Evolutionary conservation across 2,888 invertebrate genomes (phyloP).

Genomic region (Agrochola lychnidis): DNA sequence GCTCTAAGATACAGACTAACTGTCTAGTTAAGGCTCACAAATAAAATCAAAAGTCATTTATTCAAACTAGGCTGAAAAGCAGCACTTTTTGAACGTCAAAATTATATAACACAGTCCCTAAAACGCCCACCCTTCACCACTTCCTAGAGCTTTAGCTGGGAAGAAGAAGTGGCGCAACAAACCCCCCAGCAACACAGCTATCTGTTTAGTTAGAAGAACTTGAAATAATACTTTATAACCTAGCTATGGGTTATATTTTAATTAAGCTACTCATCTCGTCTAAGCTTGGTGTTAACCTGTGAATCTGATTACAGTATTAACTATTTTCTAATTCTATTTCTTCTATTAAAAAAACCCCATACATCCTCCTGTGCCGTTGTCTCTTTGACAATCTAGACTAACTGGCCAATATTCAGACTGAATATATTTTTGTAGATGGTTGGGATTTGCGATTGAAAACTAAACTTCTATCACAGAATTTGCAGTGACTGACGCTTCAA

Average conservation of each 20-base stretch:
- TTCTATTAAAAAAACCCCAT: not conserved
- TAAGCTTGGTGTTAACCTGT: not conserved
- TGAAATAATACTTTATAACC: not conserved
- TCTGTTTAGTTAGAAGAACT: not conserved
- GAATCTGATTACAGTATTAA: not conserved
- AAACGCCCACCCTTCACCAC: not conserved
- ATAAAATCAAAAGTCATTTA: not conserved
- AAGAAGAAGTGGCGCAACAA: not conserved
- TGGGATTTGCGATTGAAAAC: not conserved
- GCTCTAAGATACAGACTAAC: not conserved
- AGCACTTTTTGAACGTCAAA: not conserved
- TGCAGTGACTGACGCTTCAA: not conserved
- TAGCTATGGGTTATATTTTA: not conserved
- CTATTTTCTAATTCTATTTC: not conserved
- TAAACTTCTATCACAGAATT: not conserved
- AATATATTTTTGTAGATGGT: not conserved
- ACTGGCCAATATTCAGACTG: not conserved
- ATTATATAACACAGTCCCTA: too few relatives aligned
- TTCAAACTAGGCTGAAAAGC: not conserved
- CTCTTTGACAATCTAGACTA: not conserved
- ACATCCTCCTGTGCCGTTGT: not conserved
- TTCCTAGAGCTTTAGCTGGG: not conserved
- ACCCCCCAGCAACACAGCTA: not conserved
- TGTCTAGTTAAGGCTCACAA: not conserved
- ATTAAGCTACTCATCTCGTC: not conserved